Percentiles rank a stretch among this genome's conserved stretches.
Evolutionary conservation across 2,797 vertebrate genomes (phyloP).

Genomic region (Sorex maritimensis): DNA sequence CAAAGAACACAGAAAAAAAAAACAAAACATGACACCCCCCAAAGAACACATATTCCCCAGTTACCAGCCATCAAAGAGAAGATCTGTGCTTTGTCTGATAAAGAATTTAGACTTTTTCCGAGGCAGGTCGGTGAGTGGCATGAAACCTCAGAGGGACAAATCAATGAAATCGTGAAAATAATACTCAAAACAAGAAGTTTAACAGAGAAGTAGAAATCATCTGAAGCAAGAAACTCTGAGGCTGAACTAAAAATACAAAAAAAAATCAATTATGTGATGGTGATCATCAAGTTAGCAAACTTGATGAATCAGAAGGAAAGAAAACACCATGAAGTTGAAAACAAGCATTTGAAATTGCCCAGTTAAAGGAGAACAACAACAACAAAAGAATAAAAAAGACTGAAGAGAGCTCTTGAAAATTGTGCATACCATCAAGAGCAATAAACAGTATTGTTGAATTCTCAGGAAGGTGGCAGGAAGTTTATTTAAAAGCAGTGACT

Average conservation of each 20-base stretch:
- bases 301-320: not conserved
- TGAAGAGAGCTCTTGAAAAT: not conserved
- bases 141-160: not conserved
- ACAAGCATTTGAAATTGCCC: not conserved
- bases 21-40: not conserved
- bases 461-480: too few species aligned
- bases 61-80: not conserved
- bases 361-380: not conserved
- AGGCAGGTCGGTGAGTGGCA: not conserved
- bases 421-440: not conserved
- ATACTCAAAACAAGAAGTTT: not conserved
- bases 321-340: not conserved
- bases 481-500: too few species aligned
- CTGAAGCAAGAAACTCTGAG: not conserved
- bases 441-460: not conserved
- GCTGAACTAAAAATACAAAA: not conserved
- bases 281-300: not conserved
- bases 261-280: not conserved
- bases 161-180: not conserved
- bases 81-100: not conserved
- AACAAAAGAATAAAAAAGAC: not conserved
- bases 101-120: not conserved
- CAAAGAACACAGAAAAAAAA: not conserved
- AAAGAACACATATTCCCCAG: not conserved
- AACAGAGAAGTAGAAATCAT: not conserved